Base-by-base conservation (phyloP, 2,888 invertebrate genomes). In the Adela reaumurella region DNA sequence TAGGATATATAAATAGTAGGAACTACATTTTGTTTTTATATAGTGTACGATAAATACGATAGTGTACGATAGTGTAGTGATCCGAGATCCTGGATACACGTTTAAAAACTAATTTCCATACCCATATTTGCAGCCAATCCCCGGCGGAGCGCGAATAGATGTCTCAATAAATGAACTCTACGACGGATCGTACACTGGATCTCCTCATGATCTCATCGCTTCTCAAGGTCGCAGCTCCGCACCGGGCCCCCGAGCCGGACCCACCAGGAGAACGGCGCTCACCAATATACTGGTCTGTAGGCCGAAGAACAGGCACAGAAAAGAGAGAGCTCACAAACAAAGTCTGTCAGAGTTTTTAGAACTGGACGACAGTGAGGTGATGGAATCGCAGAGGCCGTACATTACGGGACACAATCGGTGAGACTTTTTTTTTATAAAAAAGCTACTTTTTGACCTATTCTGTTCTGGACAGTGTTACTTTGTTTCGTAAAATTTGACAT, bases 141-240 rank as follows among this genome's bases (percentile, higher is more conserved):
- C 85, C 0, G 83, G 84, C 59, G 92, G 94, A 52, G 93, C 94
- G 42, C 85, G 94, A 51, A 92, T 97, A 56, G 96, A 97, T 74
- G 96, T 97, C 1, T 91, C 95, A 1, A 92, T 97, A 57, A 97
- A 97, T 73, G 95, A 97, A 68, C 77, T 90, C 52, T 97, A 94
- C 71, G 97, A 97, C 72, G 96, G 96, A 1, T 95, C 95, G 0
- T 97, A 96, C 70, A 89, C 92, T 11, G 96, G 96, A 3, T 94
- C 94, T 43, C 95, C 96, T 0, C 92, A 92, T 63, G 93, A 94
- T 69, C 79, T 94, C 54, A 89, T 91, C 47, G 87, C 89, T 84
- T 89, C 55, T 84, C 92, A 56, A 84, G 90, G 53, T 67, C 90
- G 55, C 70, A 87, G 56, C 83, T 86, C 45, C 80, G 84, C 86